Evolutionary conservation across 1,140 invertebrate species (phyloP), one percentile per base, ranked within the genome.

Genomic region (Caenorhabditis remanei): DNA sequence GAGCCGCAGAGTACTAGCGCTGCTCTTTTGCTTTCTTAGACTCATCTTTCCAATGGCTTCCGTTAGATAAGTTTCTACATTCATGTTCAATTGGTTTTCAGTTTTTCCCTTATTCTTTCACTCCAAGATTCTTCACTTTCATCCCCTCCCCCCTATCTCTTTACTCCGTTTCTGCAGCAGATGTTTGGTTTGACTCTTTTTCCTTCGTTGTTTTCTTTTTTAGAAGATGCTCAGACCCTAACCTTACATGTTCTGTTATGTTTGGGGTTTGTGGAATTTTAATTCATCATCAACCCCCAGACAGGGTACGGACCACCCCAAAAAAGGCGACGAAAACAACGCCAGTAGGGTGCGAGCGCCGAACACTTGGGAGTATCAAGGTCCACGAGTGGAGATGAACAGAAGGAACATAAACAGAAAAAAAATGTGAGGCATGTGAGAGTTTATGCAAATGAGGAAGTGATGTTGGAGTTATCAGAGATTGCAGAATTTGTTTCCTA

Each of bases 11-110:
- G 46, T 79, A 79, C 46, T 11, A 46, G 46, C 1, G 11, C 8
- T 40, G 19, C 46, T 79, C 21, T 79, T 71, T 58, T 9, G 46
- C 46, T 79, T 50, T n/a, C 43, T 46, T 5, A 9, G 43, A 19
- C 43, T 79, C 16, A 43, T 79, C 71, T 14, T 53, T 13, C 13
- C 14, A 53, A 79, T 79, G 71, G 71, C 71, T 79, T 79, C 71
- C 43, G 43, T 79, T 21, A 50, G 71, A 79, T 50, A 50, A 79
- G 71, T 79, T 79, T 79, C 71, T 79, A 50, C 71, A 50, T 53
- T 24, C 9, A 71, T 46, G 43, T 71, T 71, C 67, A 71, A 71
- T 71, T 71, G 67, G 19, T 48, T 79, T 53, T 79, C 24, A 63
- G 61, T 40, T 24, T n/a, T 71, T 24, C 24, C 53, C 9, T 79